Evolutionary conservation across 1,140 invertebrate genomes (phyloP).

Genomic region (Drosophila equinoxialis): DNA sequence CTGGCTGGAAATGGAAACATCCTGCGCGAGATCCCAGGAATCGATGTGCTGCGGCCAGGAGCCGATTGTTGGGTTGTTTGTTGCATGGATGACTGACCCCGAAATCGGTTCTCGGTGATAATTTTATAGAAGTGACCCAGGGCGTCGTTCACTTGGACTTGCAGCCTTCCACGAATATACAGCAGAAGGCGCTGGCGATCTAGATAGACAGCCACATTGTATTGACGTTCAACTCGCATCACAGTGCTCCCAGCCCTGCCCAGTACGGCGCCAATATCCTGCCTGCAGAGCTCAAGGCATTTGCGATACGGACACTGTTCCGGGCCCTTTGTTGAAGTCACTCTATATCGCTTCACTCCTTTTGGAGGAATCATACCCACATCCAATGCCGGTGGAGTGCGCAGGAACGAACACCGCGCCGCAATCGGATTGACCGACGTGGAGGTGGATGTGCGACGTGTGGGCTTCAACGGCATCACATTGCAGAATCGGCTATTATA

Average conservation of each 20-base stretch:
- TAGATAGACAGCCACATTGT: background rate
- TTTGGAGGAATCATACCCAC: background rate
- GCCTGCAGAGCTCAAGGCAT: background rate
- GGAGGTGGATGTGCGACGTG: too few relatives aligned
- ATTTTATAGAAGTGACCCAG: background rate
- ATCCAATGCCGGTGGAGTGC: background rate
- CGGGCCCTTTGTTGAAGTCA: background rate
- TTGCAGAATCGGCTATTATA: background rate
- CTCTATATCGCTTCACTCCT: background rate
- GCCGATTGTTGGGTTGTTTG: background rate
- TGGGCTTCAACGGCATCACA: background rate
- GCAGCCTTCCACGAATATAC: background rate
- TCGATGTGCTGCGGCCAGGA: background rate
- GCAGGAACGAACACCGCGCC: background rate
- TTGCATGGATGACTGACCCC: background rate
- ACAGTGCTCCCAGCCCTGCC: slow-evolving; percentile 1
- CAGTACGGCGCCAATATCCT: slow-evolving; percentile 12
- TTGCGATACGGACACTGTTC: background rate
- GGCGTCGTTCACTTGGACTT: background rate
- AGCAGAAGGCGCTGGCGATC: background rate
- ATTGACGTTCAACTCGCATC: background rate
- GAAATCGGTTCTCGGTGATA: background rate
- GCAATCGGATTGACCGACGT: background rate
- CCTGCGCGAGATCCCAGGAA: background rate
- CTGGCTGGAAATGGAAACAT: background rate